Conservation (phyloP, 2,113 vertebrate genomes). For the Ptyas mucosa region DNA sequence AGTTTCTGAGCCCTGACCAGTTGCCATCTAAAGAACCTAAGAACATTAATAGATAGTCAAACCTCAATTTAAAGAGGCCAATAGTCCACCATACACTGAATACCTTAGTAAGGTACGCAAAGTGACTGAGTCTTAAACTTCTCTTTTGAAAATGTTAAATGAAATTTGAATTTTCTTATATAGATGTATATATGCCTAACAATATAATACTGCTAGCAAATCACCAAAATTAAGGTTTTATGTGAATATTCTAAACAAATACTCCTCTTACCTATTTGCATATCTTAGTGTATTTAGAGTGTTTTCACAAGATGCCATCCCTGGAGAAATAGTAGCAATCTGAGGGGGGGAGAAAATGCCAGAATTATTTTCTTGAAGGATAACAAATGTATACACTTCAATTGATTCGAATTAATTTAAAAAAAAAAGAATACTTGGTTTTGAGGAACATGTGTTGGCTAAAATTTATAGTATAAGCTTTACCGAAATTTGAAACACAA, state of each 20-base stretch:
- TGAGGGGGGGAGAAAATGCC: conserved; percentile 50
- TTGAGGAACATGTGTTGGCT: background rate
- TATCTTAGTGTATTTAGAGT: conserved; percentile 97
- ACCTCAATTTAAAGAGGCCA: background rate
- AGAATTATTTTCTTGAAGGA: background rate
- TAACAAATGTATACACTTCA: background rate
- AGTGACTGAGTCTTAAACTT: background rate
- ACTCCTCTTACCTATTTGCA: conserved; percentile 86
- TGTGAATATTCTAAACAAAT: conserved; percentile 25
- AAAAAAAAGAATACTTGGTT: background rate
- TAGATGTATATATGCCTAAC: background rate
- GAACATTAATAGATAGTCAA: background rate
- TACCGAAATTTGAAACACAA: background rate
- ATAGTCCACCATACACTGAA: background rate
- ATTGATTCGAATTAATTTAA: background rate
- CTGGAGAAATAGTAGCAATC: conserved; percentile 97
- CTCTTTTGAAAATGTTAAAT: background rate
- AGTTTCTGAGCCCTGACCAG: background rate
- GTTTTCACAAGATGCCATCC: conserved; percentile 98
- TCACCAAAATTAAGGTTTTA: background rate
- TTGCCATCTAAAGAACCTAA: background rate
- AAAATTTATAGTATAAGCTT: background rate
- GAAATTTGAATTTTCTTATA: too few relatives aligned
- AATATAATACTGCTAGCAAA: background rate
- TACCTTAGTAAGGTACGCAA: background rate